Base-by-base conservation (phyloP, 1,140 invertebrate species). In the Lepidostoma basale region DNA sequence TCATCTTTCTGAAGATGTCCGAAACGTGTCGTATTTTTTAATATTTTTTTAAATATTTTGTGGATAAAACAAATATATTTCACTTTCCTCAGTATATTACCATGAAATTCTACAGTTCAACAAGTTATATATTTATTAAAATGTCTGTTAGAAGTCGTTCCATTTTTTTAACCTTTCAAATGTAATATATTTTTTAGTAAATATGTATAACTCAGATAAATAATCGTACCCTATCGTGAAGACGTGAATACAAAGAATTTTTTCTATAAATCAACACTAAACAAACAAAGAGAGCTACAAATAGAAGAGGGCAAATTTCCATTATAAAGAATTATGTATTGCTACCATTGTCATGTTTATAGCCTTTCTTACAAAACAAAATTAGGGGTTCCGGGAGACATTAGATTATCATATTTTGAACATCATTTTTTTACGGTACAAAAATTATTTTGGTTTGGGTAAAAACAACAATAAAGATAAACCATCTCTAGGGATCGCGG, bases 371-470 rank as follows among this genome's bases (percentile, higher is more conserved):
- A 4, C 42, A 62, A 28, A 62, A 62, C 23, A 62, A 62, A 62
- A 63, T 33, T 39, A 5, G 40, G 62, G 47, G 40, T 40, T 33
- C 28, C 28, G 9, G n/a, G 26, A 60, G 20, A 33, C 63, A 44
- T 70, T 58, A 59, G 18, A 70, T 70, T 70, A 70, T 70, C 62
- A 70, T 70, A 70, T 70, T 70, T 65, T 33, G 16, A 30, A 60
- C 62, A 70, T 70, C 44, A 60, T 52, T 52, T n/a, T 60, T 52
- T 65, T 33, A 49, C 12, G 33, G 40, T 23, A 62, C 18, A 30
- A 54, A 39, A 59, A 12, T 22, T 59, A 40, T 59, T 59, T 59
- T 12, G 54, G 8, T 23, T 39, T 20, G 18, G 20, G 9, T n/a
- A 40, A 59, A 59, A 40, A 59, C 12, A 39, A 22, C 33, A 40